phyloP scores from a whole-genome alignment of 2,797 vertebrate genomes.

The Bradypus variegatus region DNA sequence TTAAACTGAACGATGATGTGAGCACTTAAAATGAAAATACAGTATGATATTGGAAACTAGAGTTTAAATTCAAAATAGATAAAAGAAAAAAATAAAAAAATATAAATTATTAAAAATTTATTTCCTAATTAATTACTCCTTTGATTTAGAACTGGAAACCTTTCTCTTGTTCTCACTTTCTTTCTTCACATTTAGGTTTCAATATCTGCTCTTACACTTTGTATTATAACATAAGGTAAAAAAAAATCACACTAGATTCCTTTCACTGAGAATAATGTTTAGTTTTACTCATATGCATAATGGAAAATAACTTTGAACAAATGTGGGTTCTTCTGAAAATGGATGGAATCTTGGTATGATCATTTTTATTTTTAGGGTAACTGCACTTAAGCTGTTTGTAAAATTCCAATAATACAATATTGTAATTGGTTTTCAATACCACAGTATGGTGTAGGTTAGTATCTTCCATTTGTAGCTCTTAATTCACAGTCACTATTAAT shows the following conservation, averaged over 20 bases:
- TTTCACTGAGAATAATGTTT: neutral
- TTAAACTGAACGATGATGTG: neutral
- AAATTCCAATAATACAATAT: neutral
- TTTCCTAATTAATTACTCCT: slow-evolving; percentile 6
- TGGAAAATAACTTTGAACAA: slow-evolving; percentile 11
- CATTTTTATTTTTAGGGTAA: slow-evolving; percentile 22
- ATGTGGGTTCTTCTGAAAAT: neutral
- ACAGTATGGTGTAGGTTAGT: neutral
- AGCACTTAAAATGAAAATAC: neutral
- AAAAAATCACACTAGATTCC: neutral
- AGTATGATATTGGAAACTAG: neutral
- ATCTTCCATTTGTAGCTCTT: neutral
- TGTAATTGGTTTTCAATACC: neutral
- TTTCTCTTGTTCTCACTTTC: neutral
- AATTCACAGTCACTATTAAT: neutral
- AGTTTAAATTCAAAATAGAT: slow-evolving; percentile 16
- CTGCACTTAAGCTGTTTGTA: neutral
- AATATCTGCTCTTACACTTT: neutral
- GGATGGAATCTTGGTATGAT: neutral
- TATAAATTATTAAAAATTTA: neutral
- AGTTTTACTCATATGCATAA: slow-evolving; percentile 20
- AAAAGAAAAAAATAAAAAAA: neutral
- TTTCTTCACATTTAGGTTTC: neutral
- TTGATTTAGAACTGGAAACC: neutral
- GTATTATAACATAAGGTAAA: neutral